phyloP scores from a whole-genome alignment of 2,113 vertebrate species.

The Calyptomena viridis region DNA sequence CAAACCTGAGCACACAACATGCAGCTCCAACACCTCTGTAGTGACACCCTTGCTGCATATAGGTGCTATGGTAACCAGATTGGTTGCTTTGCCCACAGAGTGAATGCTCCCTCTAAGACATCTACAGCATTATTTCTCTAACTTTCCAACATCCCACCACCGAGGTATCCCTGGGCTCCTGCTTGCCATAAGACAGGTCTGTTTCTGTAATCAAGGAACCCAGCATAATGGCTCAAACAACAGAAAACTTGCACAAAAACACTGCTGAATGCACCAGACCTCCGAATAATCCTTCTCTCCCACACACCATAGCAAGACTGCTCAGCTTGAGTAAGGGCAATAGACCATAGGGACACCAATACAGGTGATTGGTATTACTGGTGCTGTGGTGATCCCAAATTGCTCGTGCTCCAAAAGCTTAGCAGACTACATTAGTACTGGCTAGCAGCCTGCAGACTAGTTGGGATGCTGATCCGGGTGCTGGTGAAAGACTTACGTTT shows the following conservation, averaged over 20 bases:
- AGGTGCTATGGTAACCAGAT: not conserved
- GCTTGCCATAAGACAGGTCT: rapidly evolving
- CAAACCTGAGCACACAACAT: not conserved
- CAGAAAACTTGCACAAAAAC: not conserved
- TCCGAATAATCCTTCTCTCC: not conserved
- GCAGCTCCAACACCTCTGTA: not conserved
- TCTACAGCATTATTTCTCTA: not conserved
- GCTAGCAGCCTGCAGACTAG: not conserved
- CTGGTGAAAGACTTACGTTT: not conserved
- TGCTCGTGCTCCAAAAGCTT: not conserved
- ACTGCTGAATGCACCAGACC: not conserved
- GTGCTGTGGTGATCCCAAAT: not conserved
- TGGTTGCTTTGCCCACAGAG: not conserved
- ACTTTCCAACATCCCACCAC: not conserved
- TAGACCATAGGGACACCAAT: not conserved
- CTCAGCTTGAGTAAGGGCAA: not conserved
- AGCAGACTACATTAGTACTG: not conserved
- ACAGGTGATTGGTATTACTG: too few relatives aligned
- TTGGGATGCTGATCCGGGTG: not conserved
- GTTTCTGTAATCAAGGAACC: not conserved
- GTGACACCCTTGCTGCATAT: not conserved
- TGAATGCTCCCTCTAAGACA: not conserved
- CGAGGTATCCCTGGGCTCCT: not conserved
- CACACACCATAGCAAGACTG: not conserved
- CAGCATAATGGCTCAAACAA: not conserved